These are phyloP conservation scores for Willisornis vidua DNA, from an alignment of 2,113 vertebrate genomes.

Conservation along the genomic window DNA sequence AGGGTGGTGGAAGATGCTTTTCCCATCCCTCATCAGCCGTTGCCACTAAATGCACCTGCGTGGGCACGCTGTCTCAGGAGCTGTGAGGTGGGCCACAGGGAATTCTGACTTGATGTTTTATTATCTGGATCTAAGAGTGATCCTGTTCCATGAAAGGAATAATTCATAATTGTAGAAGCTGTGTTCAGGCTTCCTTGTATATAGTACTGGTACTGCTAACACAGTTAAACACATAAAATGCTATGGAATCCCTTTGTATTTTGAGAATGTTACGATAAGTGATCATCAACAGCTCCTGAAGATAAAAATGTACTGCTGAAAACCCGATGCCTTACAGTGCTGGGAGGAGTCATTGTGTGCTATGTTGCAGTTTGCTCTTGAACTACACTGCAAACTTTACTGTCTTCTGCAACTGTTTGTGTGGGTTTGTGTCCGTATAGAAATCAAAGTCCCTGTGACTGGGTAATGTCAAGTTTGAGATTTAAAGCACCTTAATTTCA, in stretches of 20 bases:
- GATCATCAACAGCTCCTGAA: neutral
- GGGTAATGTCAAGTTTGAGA: neutral
- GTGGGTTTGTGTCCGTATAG: neutral
- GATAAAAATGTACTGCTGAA: neutral
- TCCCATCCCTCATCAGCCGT: slow-evolving; percentile 71
- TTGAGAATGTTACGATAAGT: neutral
- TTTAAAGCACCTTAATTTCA: neutral
- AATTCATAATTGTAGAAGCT: neutral
- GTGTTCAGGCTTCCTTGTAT: neutral
- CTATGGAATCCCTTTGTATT: neutral
- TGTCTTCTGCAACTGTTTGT: neutral
- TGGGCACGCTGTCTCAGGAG: slow-evolving; percentile 81
- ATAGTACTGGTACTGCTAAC: neutral
- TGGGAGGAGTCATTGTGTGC: neutral
- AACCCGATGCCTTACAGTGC: neutral
- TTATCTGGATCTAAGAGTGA: neutral
- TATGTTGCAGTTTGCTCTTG: neutral
- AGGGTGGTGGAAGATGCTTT: slow-evolving; percentile 72
- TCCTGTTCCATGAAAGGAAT: neutral
- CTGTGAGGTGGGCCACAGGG: slow-evolving; percentile 78
- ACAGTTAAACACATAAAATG: neutral
- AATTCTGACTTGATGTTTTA: neutral
- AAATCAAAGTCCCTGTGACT: neutral
- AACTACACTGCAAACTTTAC: neutral
- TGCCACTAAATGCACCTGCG: slow-evolving; percentile 76